Percentiles rank a stretch among this genome's conserved stretches.
Conservation (phyloP, 2,113 vertebrate genomes). For the Platichthys flesus region DNA sequence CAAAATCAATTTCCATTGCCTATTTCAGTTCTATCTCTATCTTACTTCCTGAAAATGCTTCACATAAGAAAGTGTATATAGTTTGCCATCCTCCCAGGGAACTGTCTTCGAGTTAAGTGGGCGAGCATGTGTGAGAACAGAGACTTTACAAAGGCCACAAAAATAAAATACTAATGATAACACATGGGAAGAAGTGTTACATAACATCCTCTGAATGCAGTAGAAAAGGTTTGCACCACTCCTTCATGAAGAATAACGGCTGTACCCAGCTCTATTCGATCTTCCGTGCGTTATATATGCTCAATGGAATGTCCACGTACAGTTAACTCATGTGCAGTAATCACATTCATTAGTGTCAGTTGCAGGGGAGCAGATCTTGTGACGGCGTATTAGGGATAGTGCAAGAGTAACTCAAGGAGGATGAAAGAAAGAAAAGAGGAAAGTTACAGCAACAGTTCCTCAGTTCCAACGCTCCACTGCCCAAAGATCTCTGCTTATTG, state of each 20-base stretch:
- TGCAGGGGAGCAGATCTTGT: not conserved
- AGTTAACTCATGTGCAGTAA: not conserved
- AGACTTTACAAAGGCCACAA: not conserved
- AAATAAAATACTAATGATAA: not conserved
- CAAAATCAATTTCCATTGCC: too few species aligned
- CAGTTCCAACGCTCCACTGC: constrained; percentile 37
- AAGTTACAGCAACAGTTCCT: constrained; percentile 11
- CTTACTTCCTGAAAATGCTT: too few species aligned
- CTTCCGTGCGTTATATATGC: not conserved
- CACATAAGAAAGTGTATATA: too few species aligned
- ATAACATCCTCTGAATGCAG: not conserved
- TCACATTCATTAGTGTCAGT: not conserved
- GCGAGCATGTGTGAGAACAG: not conserved
- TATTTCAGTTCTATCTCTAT: too few species aligned
- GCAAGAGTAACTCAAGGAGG: not conserved
- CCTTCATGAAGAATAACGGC: not conserved
- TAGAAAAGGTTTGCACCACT: too few species aligned
- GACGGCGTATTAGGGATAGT: not conserved
- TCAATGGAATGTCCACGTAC: not conserved
- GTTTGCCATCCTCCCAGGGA: too few species aligned
- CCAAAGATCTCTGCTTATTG: constrained; percentile 51
- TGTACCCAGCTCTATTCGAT: not conserved
- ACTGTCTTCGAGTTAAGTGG: too few species aligned
- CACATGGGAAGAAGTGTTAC: not conserved
- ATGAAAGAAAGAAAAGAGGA: constrained; percentile 13